Percentiles rank a stretch among this genome's conserved stretches.
Conservation (phyloP, 2,113 vertebrate genomes). For the Mormyrus iriodes region DNA sequence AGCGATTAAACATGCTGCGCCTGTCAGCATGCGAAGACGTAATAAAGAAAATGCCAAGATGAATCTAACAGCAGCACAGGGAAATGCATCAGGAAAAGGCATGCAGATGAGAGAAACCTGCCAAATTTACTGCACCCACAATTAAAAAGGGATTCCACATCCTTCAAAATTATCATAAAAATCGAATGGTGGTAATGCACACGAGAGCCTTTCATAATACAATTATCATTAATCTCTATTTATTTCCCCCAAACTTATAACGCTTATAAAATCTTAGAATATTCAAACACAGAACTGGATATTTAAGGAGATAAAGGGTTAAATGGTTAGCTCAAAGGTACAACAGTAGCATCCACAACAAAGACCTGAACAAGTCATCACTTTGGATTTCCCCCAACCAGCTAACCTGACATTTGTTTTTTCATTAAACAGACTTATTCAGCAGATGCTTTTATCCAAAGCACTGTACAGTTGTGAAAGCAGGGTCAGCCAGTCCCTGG, state of each 20-base stretch:
- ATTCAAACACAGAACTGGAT: neutral
- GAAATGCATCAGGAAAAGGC: neutral
- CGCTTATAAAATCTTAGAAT: neutral
- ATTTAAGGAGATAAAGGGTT: neutral
- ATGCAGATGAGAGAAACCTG: neutral
- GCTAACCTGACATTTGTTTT: neutral
- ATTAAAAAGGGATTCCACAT: neutral
- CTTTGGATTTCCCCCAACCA: no score
- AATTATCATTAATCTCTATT: neutral
- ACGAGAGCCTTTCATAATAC: neutral
- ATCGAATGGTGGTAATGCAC: neutral
- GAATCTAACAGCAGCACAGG: neutral
- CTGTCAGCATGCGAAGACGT: neutral
- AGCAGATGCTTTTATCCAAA: neutral
- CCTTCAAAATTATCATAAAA: neutral
- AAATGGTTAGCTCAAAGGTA: neutral
- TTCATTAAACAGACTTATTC: neutral
- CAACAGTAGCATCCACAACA: neutral
- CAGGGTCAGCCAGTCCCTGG: neutral
- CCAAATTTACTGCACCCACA: neutral
- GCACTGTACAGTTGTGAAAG: neutral
- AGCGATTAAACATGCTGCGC: neutral
- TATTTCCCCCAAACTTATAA: neutral
- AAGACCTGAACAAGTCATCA: neutral
- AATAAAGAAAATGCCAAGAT: neutral